phyloP scores from a whole-genome alignment of 2,888 invertebrate genomes.

The Unio pictorum region DNA sequence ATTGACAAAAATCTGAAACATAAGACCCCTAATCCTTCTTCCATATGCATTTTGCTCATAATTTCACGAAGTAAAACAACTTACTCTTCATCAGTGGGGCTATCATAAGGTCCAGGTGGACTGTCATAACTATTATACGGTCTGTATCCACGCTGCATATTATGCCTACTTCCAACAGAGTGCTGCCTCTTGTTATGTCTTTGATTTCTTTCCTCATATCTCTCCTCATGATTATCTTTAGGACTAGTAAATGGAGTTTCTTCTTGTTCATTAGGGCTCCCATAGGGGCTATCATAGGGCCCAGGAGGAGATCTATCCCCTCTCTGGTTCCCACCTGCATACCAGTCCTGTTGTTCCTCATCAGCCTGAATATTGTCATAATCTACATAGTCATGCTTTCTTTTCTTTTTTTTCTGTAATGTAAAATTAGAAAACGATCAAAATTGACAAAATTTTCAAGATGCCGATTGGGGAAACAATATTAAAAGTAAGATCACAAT shows the following conservation, averaged over 20 bases:
- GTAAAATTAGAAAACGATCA: no score
- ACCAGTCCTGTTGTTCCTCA: constrained; percentile 23
- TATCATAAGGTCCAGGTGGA: constrained; percentile 66
- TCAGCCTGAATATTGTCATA: constrained; percentile 57
- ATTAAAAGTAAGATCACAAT: no score
- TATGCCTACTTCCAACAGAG: constrained; percentile 4
- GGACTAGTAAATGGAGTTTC: constrained; percentile 14
- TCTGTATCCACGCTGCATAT: constrained; percentile 4
- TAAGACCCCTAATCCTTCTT: not conserved
- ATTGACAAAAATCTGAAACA: not conserved
- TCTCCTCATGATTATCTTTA: constrained; percentile 15
- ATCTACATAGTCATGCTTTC: constrained; percentile 50
- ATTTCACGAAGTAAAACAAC: constrained; percentile 14
- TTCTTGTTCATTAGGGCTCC: constrained; percentile 10
- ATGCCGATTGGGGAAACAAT: no score
- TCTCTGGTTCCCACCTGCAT: constrained; percentile 18
- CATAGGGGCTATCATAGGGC: constrained; percentile 21
- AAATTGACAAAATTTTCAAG: no score
- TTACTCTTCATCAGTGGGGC: constrained; percentile 64
- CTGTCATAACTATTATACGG: constrained; percentile 41
- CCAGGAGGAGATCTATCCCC: constrained; percentile 16
- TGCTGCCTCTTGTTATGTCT: constrained; percentile 7
- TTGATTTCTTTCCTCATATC: constrained; percentile 13
- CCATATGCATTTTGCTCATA: not conserved
- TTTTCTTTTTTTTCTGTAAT: constrained; percentile 45